Conservation (phyloP, 2,113 vertebrate genomes). For the Pogonocichla stellata region DNA sequence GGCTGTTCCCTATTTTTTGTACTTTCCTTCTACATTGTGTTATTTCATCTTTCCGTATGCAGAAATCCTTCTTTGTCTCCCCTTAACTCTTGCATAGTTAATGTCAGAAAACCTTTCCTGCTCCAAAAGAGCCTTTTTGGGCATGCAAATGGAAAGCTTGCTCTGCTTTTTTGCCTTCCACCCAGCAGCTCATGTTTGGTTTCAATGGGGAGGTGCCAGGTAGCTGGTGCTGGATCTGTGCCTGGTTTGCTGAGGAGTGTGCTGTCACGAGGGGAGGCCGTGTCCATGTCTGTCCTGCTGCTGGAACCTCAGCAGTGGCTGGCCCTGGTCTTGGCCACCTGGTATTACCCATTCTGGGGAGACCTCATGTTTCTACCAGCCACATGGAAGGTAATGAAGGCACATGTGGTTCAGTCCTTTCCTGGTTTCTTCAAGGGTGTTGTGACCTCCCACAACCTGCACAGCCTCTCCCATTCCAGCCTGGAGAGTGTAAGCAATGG, state of each 20-base stretch:
- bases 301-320: not conserved
- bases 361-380: not conserved
- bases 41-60: not conserved
- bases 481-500: not conserved
- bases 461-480: not conserved
- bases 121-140: not conserved
- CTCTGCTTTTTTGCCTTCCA: not conserved
- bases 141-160: not conserved
- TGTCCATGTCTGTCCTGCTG: not conserved
- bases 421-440: not conserved
- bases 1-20: not conserved
- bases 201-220: not conserved
- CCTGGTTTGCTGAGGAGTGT: not conserved
- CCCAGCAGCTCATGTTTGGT: not conserved
- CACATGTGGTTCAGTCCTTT: rapidly evolving
- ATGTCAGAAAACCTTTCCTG: not conserved
- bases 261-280: not conserved
- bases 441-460: not conserved
- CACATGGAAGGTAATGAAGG: not conserved
- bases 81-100: not conserved
- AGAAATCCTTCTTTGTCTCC: not conserved
- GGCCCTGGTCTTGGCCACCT: not conserved
- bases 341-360: rapidly evolving
- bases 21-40: not conserved
- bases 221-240: not conserved